phyloP scores from a whole-genome alignment of 2,113 vertebrate species.

The Gymnocephalus cernua region DNA sequence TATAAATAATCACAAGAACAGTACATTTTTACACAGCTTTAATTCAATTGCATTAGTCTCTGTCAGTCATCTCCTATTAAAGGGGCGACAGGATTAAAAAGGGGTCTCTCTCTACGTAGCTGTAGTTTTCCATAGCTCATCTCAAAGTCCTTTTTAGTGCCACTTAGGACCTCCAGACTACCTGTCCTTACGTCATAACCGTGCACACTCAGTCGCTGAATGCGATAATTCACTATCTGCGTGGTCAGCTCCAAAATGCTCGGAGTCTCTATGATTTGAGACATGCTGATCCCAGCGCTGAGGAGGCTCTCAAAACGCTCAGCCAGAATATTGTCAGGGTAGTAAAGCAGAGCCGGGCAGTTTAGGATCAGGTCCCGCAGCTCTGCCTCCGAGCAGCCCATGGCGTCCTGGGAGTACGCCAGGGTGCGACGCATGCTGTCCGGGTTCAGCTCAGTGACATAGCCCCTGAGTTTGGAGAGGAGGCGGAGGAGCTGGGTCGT shows the following conservation, averaged over 20 bases:
- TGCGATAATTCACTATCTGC: constrained; percentile 90
- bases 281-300: constrained; percentile 86
- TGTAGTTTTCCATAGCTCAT: constrained; percentile 86
- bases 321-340: constrained; percentile 85
- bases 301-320: constrained; percentile 87
- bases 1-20: constrained; percentile 4
- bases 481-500: constrained; percentile 88
- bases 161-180: constrained; percentile 86
- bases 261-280: constrained; percentile 88
- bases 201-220: constrained; percentile 85
- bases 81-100: constrained; percentile 95
- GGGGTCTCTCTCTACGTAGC: constrained; percentile 86
- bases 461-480: constrained; percentile 91
- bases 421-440: constrained; percentile 85
- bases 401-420: constrained; percentile 83
- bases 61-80: constrained; percentile 82
- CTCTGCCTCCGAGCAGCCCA: constrained; percentile 87
- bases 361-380: constrained; percentile 86
- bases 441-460: constrained; percentile 90
- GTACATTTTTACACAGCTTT: not conserved
- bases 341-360: constrained; percentile 91
- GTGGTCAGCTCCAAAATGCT: constrained; percentile 91
- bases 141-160: constrained; percentile 96
- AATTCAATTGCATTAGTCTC: not conserved
- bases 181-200: constrained; percentile 86